Base-by-base conservation (phyloP, 1,140 invertebrate genomes). In the Drosophila erecta region DNA sequence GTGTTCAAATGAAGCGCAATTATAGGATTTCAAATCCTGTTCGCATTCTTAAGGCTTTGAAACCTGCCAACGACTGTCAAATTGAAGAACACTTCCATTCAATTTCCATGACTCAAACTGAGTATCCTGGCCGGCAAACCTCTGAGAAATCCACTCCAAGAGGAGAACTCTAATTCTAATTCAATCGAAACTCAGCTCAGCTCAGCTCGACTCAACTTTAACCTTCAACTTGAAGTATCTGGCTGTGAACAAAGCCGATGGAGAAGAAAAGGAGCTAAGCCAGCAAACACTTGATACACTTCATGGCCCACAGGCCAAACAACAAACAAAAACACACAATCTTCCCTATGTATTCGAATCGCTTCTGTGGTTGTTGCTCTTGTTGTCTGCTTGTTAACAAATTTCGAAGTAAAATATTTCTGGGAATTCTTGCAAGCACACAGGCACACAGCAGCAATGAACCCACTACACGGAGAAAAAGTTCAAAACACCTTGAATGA, bases 371-470 rank as follows among this genome's bases (percentile, higher is more conserved):
- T 44, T 71, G 47, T 60, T 47, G 40, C 27, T 66, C 57, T 53
- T 70, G 56, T 55, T 61, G 64, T 76, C 47, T 87, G 83, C 66
- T 79, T 86, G 83, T 86, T 87, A 87, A 87, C 79, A 86, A 87
- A 86, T 87, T 81, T 86, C 59, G 47, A 79, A 81, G 76, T 81
- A 81, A 86, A 76, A 87, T 80, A 79, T 87, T 87, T 86, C 83
- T 79, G 79, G 47, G 83, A 86, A 86, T 83, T 86, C 76, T 64
- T 75, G 24, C 24, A 40, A 58, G 62, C 35, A 47, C 70, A 71
- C 40, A 33, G 20, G 41, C 41, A 72, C n/a, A 64, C 71, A 64
- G 37, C 27, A 30, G 27, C 62, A 67, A 44, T 44, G 24, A 44
- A 58, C 57, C 59, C 61, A 71, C 14, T 51, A 20, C 6, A 15